These are phyloP conservation scores for Selene dorsalis DNA, from an alignment of 2,797 vertebrate species.

Conservation along the genomic window DNA sequence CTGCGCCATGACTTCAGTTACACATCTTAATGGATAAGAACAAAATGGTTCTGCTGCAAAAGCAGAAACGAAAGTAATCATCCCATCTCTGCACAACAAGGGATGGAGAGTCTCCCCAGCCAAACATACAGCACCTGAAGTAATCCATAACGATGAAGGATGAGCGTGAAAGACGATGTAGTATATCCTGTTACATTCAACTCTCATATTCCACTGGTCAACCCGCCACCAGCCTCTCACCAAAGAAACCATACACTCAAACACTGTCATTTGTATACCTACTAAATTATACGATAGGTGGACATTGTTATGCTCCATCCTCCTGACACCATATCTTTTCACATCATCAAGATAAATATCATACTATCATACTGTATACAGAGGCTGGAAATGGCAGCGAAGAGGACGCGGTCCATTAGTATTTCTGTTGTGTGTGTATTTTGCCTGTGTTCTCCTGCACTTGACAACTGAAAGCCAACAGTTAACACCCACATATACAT, in stretches of 20 bases:
- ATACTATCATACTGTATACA: neutral
- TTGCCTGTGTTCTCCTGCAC: neutral
- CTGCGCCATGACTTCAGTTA: too few relatives aligned
- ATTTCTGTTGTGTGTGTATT: neutral
- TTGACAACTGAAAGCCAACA: neutral
- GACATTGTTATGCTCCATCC: neutral
- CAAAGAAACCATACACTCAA: neutral
- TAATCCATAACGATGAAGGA: neutral
- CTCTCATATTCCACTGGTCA: too few relatives aligned
- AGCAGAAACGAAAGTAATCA: neutral
- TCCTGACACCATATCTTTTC: neutral
- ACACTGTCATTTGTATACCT: neutral
- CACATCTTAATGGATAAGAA: too few relatives aligned
- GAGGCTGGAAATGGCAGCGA: neutral
- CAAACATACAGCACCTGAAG: neutral
- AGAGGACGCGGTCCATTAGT: neutral
- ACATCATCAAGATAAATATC: neutral
- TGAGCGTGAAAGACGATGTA: neutral
- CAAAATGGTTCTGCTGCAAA: neutral
- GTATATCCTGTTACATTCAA: too few relatives aligned
- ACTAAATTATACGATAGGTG: neutral
- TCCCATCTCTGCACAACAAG: neutral
- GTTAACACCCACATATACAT: neutral
- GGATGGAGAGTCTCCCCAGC: too few relatives aligned
- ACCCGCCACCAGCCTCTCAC: too few relatives aligned